These are phyloP conservation scores for Galbula dea DNA, from an alignment of 2,113 vertebrate species.

Conservation along the genomic window DNA sequence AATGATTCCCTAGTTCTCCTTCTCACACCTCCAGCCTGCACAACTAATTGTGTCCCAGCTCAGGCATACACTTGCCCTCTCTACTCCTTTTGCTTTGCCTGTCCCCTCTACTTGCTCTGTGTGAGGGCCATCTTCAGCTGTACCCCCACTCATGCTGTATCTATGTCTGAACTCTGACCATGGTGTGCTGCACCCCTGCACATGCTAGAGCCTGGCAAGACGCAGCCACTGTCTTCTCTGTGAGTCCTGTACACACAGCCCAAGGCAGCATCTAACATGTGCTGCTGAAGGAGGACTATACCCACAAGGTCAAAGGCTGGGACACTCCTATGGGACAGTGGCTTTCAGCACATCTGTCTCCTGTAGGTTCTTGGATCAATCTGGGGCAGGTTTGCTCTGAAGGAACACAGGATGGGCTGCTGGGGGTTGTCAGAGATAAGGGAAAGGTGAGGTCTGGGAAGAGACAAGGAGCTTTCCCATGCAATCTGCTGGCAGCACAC, in stretches of 20 bases:
- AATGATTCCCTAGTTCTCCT: background rate
- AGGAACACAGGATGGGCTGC: background rate
- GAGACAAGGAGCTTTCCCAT: background rate
- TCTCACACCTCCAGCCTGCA: background rate
- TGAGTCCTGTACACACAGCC: background rate
- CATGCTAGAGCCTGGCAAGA: background rate
- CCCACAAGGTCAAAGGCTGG: background rate
- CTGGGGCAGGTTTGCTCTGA: background rate
- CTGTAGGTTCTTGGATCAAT: background rate
- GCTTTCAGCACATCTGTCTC: background rate
- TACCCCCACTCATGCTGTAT: background rate
- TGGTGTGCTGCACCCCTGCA: background rate
- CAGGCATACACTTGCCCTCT: background rate
- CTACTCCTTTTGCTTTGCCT: background rate
- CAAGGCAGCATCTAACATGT: background rate
- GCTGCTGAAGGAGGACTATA: background rate
- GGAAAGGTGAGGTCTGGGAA: background rate
- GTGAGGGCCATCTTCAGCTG: background rate
- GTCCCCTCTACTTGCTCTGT: background rate
- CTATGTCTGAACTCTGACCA: no score
- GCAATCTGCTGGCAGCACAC: background rate
- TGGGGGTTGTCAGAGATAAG: background rate
- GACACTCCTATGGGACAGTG: background rate
- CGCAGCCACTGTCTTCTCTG: background rate
- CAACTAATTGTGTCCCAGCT: background rate